Base-by-base conservation (phyloP, 2,888 invertebrate genomes). In the Periphyllus acericola region DNA sequence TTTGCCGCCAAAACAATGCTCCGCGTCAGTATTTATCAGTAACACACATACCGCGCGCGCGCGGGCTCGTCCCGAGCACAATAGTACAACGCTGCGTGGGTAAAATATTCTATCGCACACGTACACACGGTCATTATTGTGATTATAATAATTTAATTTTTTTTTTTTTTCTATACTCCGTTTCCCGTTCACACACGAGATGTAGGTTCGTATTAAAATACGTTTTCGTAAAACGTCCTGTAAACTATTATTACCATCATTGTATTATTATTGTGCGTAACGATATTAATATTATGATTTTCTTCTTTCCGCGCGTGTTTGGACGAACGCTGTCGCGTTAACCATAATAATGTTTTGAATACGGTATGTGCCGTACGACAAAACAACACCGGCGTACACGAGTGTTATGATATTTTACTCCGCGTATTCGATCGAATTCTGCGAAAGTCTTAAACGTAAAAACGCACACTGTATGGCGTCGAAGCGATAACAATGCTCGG, bases 1-100 rank as follows among this genome's bases (percentile, higher is more conserved):
- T 81, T 74, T 87, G 74, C 87, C 87, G 87, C 87, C 87, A 87
- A 87, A 87, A 87, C 80, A 78, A 66, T 68, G 60, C 9, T 66
- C 68, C 32, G 81, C 46, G 68, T 40, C 71, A 17, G 25, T 29
- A 11, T 46, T 46, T 46, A 46, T 46, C 46, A 46, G 46, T 46
- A 46, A 72, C 14, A 46, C 32, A 25, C 74, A 21, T 8, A 36
- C 21, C 21, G 34, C 34, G 68, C 68, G 68, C 68, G 68, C 72
- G 72, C 34, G 72, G n/a, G 66, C n/a, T n/a, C 32, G 71, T 14
- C 25, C 3, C 25, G 21, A 25, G 60, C 60, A 60, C 60, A 60
- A 60, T 25, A 21, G 9, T 8, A 19, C 21, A 60, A 60, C 6
- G 19, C 55, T 21, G 60, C 60, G 60, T 25, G 25, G 21, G 60